A percentile compares a stretch with the other conserved stretches of the same genome.
These are phyloP conservation scores for Ophion obscuratus DNA, from an alignment of 2,888 invertebrate species.

Conservation along the genomic window DNA sequence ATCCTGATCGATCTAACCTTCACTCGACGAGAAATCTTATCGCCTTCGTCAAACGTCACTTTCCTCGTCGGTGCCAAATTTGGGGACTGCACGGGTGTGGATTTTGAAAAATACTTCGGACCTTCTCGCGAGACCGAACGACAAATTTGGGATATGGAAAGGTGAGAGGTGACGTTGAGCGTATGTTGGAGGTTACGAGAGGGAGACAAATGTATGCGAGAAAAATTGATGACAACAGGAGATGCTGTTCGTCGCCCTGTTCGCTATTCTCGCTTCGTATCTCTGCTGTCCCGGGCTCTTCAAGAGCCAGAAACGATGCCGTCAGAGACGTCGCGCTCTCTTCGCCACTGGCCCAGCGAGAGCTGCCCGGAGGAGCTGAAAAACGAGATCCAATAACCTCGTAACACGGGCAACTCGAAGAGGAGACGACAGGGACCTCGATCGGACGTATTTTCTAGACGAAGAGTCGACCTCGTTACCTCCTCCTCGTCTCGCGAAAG, in stretches of 20 bases:
- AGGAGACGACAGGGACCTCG: constrained; percentile 25
- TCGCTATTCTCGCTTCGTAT: constrained; percentile 62
- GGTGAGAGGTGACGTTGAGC: background rate
- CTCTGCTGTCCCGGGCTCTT: constrained; percentile 63
- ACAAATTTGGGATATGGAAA: constrained; percentile 36
- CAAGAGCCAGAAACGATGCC: constrained; percentile 58
- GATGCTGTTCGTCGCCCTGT: constrained; percentile 62
- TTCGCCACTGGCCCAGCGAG: constrained; percentile 40
- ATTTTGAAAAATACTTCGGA: background rate
- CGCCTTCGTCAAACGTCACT: constrained; percentile 1
- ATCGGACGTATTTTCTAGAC: constrained; percentile 33
- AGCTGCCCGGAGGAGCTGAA: constrained; percentile 54
- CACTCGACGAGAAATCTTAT: background rate
- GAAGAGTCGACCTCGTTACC: constrained; percentile 36
- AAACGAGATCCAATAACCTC: constrained; percentile 62
- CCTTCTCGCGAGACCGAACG: background rate
- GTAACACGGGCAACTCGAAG: constrained; percentile 22
- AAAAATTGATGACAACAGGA: constrained; percentile 32
- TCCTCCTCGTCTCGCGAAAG: constrained; percentile 7
- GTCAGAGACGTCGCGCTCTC: constrained; percentile 38
- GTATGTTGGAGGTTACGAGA: background rate
- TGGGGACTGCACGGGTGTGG: background rate
- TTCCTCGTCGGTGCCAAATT: background rate
- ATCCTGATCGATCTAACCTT: constrained; percentile 16
- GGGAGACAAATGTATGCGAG: background rate